These are phyloP conservation scores for Drosophila meridiana DNA, from an alignment of 2,888 invertebrate genomes.

Conservation along the genomic window DNA sequence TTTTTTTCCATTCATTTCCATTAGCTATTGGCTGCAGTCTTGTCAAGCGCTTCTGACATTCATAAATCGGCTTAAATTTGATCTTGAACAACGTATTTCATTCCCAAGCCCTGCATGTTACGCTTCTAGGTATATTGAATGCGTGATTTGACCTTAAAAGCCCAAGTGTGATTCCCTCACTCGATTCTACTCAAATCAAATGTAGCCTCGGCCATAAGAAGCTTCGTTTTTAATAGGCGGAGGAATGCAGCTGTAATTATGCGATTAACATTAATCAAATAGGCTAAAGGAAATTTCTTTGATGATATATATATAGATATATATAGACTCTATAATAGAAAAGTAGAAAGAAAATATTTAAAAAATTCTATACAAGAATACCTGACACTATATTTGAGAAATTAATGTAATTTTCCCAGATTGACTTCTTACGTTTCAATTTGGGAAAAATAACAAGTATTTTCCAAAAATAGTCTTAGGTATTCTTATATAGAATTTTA, in stretches of 20 bases:
- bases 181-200: constrained; percentile 8
- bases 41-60: constrained; percentile 62
- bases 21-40: constrained; percentile 22
- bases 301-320: neutral
- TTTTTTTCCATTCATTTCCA: constrained; percentile 18
- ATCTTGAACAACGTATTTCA: constrained; percentile 54
- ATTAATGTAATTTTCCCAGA: no score
- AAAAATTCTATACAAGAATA: no score
- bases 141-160: constrained; percentile 23
- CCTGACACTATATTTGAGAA: no score
- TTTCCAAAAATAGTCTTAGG: neutral
- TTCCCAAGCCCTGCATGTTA: constrained; percentile 14
- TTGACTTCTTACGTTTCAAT: neutral
- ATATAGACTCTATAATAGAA: no score
- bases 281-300: neutral
- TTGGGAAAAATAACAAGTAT: neutral
- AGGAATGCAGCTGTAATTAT: constrained; percentile 26
- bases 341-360: no score
- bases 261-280: constrained; percentile 4
- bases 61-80: constrained; percentile 80
- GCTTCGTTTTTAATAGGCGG: neutral
- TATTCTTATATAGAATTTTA: neutral
- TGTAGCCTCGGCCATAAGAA: constrained; percentile 2
- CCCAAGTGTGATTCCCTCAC: neutral
- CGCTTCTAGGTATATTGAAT: constrained; percentile 5